A percentile compares a stretch with the other conserved stretches of the same genome.
phyloP scores from a whole-genome alignment of 2,888 invertebrate genomes.

The Linyphia triangularis region DNA sequence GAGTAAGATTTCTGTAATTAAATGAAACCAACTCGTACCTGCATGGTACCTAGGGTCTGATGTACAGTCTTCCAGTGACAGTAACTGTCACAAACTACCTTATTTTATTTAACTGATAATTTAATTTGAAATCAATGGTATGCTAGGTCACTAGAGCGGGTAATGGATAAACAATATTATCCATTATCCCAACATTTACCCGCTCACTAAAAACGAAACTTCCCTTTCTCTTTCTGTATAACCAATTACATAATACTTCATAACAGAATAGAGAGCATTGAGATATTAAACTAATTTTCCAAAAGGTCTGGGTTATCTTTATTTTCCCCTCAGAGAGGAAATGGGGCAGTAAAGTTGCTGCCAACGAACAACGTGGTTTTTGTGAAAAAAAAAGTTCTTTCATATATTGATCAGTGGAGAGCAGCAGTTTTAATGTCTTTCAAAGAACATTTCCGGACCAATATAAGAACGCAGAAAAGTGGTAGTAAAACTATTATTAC shows the following conservation, averaged over 20 bases:
- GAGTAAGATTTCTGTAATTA: too few species aligned
- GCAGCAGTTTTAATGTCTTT: conserved; percentile 60
- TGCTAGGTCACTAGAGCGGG: too few species aligned
- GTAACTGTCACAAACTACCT: too few species aligned
- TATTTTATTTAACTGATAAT: too few species aligned
- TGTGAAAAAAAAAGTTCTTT: conserved; percentile 39
- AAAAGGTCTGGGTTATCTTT: conserved; percentile 39
- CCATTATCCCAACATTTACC: too few species aligned
- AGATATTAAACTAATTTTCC: conserved; percentile 60
- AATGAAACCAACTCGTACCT: too few species aligned
- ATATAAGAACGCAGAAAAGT: conserved; percentile 40
- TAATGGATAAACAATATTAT: too few species aligned
- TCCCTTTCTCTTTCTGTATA: not conserved
- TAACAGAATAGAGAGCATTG: conserved; percentile 26
- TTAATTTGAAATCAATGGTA: too few species aligned
- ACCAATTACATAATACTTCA: conserved; percentile 3
- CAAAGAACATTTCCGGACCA: conserved; percentile 51
- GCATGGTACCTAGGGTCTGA: too few species aligned
- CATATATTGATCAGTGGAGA: conserved; percentile 53
- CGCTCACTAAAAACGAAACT: too few species aligned
- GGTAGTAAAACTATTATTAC: conserved; percentile 64
- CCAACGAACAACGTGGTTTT: conserved; percentile 24
- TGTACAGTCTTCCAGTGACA: too few species aligned
- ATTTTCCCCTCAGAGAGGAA: conserved; percentile 1
- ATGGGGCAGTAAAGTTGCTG: conserved; percentile 36